A percentile compares a stretch with the other conserved stretches of the same genome.
Conservation (phyloP, 2,797 vertebrate genomes). For the Falco columbarius region DNA sequence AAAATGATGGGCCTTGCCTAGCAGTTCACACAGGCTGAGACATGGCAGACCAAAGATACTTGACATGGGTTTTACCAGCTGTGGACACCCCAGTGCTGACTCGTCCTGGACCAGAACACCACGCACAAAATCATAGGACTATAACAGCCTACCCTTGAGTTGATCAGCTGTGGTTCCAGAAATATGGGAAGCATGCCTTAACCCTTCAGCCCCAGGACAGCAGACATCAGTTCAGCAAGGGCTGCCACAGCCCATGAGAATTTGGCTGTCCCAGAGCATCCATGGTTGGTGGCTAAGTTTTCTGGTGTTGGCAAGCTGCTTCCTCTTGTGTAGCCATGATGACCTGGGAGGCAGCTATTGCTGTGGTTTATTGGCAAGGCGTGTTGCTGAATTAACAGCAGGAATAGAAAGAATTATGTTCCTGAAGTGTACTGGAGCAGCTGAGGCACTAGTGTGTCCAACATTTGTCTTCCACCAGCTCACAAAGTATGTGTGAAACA, state of each 20-base stretch:
- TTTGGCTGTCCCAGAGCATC: not conserved
- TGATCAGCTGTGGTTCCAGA: not conserved
- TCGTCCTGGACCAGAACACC: not conserved
- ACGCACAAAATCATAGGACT: not conserved
- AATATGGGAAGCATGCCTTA: not conserved
- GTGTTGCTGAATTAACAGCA: not conserved
- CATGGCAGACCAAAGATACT: not conserved
- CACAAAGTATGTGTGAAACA: not conserved
- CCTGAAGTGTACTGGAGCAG: not conserved
- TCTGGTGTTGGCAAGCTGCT: not conserved
- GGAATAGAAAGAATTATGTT: not conserved
- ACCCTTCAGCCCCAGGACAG: not conserved
- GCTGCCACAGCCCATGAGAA: not conserved
- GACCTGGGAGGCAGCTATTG: not conserved
- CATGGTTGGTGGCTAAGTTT: not conserved
- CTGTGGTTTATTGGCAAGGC: not conserved
- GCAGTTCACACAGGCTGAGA: not conserved
- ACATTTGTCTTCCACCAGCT: conserved; percentile 24
- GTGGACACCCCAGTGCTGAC: not conserved
- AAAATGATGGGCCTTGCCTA: not conserved
- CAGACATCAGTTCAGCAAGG: not conserved
- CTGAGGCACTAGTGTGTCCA: not conserved
- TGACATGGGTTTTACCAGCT: not conserved
- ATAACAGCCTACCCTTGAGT: not conserved
- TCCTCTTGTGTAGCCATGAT: not conserved